Evolutionary conservation across 2,888 invertebrate genomes (phyloP).

Genomic region (Zygaena filipendulae): DNA sequence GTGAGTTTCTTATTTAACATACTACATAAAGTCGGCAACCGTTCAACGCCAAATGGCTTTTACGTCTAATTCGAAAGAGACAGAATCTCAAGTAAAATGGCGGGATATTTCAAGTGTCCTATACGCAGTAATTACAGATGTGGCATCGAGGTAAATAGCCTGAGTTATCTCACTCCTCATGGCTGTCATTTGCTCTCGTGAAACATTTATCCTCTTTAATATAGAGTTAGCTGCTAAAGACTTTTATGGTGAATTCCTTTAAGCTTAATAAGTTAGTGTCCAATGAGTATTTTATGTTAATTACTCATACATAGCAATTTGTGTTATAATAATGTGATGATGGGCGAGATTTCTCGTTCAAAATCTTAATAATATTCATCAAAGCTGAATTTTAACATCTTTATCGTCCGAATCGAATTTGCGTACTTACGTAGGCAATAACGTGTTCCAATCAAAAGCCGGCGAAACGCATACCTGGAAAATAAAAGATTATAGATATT

Average conservation of each 20-base stretch:
- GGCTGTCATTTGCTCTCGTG: constrained; percentile 48
- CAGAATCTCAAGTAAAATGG: constrained; percentile 40
- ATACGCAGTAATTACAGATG: constrained; percentile 58
- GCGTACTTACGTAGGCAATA: background rate
- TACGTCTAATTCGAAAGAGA: constrained; percentile 25
- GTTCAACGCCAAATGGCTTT: constrained; percentile 26
- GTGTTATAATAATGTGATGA: constrained; percentile 23
- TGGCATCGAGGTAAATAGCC: constrained; percentile 56
- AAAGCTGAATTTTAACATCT: constrained; percentile 30
- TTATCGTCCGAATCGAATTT: constrained; percentile 21
- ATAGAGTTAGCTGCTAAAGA: constrained; percentile 26
- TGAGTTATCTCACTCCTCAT: constrained; percentile 33
- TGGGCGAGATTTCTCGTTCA: constrained; percentile 14
- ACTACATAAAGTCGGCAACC: too few relatives aligned
- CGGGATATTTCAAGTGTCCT: constrained; percentile 49
- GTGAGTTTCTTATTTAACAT: too few relatives aligned
- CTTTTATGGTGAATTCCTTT: constrained; percentile 32
- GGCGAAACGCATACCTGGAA: too few relatives aligned
- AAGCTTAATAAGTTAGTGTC: constrained; percentile 34
- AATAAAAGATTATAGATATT: too few relatives aligned
- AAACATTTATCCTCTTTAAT: constrained; percentile 44
- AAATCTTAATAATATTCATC: too few relatives aligned
- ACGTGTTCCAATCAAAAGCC: constrained; percentile 11
- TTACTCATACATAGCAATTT: constrained; percentile 36
- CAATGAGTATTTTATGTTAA: constrained; percentile 37